Base-by-base conservation (phyloP, 2,888 invertebrate species). In the Tortrix viridana region DNA sequence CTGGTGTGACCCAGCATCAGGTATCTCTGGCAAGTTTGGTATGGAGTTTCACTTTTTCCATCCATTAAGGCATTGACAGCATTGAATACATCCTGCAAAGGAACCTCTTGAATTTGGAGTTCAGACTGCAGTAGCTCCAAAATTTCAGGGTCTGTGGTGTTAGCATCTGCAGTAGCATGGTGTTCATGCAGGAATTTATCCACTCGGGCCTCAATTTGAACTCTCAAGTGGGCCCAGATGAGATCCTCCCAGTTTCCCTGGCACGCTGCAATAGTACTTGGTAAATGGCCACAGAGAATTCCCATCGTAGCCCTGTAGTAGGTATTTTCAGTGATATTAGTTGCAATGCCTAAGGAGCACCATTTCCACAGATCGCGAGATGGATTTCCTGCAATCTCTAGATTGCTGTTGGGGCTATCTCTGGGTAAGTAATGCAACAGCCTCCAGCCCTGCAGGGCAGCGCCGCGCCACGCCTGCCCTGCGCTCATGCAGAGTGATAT, bases 391-490 rank as follows among this genome's bases (percentile, higher is more conserved):
- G 95, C 94, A 52, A 96, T 94, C 58, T 96, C 94, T 63, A 93
- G 77, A 62, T 82, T 79, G n/a, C 80, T 72, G 67, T 86, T 89
- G 16, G 75, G 65, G 55, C 89, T 86, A 54, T 93, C 93, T 74
- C 94, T 95, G 76, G 97, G 97, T 5, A 97, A 95, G 89, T 98
- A 98, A 79, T 98, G 96, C 74, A 95, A 94, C 26, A 98, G 92
- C 60, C 95, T 93, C 98, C 98, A 98, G 3, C 98, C 98, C 82
- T 98, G 96, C 43, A 98, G 88, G 20, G 97, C 94, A 4, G 97
- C 97, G 0, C 98, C 98, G 54, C 97, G 92, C 98, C 98, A 98
- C 1, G 96, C 94, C 83, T 98, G 98, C 0, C 98, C 98, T 74
- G 96, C 96, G 76, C 95, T 95, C 47, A 95, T 94, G 75, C 98